Conservation (phyloP, 2,113 vertebrate genomes). For the Psophia crepitans region DNA sequence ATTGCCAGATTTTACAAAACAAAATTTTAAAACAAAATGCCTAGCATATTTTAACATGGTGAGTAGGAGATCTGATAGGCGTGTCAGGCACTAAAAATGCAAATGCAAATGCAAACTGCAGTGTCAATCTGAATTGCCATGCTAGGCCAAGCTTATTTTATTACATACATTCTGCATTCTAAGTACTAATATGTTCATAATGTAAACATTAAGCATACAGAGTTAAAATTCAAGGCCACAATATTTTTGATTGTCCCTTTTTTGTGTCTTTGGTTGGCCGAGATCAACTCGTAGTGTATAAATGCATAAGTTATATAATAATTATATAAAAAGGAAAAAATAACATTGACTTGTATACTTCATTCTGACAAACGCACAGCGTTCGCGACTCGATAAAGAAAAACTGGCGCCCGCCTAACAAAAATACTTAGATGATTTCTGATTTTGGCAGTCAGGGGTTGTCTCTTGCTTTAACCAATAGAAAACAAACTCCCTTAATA, state of each 20-base stretch:
- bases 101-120: conserved; percentile 69
- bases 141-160: conserved; percentile 86
- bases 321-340: conserved; percentile 88
- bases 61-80: background rate
- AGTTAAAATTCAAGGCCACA: conserved; percentile 87
- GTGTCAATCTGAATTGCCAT: conserved; percentile 74
- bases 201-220: conserved; percentile 91
- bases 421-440: conserved; percentile 70
- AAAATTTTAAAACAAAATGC: background rate
- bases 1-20: background rate
- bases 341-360: conserved; percentile 84
- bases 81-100: conserved; percentile 13
- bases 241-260: conserved; percentile 75
- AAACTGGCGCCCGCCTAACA: conserved; percentile 73
- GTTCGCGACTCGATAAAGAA: conserved; percentile 86
- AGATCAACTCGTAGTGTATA: conserved; percentile 97
- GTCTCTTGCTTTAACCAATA: conserved; percentile 64
- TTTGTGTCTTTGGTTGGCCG: conserved; percentile 86
- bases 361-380: conserved; percentile 93
- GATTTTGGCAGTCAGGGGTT: conserved; percentile 48
- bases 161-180: conserved; percentile 86
- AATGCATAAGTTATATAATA: conserved; percentile 97
- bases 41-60: background rate
- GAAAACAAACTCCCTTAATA: conserved; percentile 58
- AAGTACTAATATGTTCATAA: conserved; percentile 84